Conservation (phyloP, 1,140 invertebrate genomes). For the Drosophila rhopaloa region DNA sequence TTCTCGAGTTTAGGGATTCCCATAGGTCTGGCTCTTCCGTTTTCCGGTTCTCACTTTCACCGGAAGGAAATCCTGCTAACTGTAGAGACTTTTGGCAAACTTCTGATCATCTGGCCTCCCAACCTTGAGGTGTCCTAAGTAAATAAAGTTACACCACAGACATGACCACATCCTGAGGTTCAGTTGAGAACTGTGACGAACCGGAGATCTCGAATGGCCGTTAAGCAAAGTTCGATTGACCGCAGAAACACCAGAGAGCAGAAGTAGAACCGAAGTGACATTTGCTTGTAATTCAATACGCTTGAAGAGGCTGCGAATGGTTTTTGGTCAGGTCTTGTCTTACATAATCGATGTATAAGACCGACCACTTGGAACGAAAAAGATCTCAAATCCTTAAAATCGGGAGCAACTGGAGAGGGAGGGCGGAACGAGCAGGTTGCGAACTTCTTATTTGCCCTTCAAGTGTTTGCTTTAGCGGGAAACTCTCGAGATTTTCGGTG, state of each 20-base stretch:
- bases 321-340: slow-evolving; percentile 58
- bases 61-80: slow-evolving; percentile 58
- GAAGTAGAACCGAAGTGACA: slow-evolving; percentile 53
- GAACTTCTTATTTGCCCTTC: slow-evolving; percentile 51
- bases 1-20: slow-evolving; percentile 16
- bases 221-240: slow-evolving; percentile 80
- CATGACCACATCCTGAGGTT: slow-evolving; percentile 64
- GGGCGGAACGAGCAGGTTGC: slow-evolving; percentile 51
- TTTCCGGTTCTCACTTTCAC: slow-evolving; percentile 40
- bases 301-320: slow-evolving; percentile 71
- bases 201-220: slow-evolving; percentile 37
- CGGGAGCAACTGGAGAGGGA: slow-evolving; percentile 8
- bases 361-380: slow-evolving; percentile 2
- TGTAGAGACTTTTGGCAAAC: slow-evolving; percentile 6
- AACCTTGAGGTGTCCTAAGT: slow-evolving; percentile 27
- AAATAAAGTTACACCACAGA: slow-evolving; percentile 40
- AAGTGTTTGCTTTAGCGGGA: slow-evolving; percentile 76
- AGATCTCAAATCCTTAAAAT: slow-evolving; percentile 2
- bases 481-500: slow-evolving; percentile 34
- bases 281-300: slow-evolving; percentile 64
- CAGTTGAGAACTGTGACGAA: slow-evolving; percentile 4
- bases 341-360: slow-evolving; percentile 63
- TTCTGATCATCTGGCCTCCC: slow-evolving; percentile 1
- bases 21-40: slow-evolving; percentile 46
- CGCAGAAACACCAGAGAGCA: slow-evolving; percentile 46